phyloP scores from a whole-genome alignment of 2,888 invertebrate genomes.

The Aphodius granarius region DNA sequence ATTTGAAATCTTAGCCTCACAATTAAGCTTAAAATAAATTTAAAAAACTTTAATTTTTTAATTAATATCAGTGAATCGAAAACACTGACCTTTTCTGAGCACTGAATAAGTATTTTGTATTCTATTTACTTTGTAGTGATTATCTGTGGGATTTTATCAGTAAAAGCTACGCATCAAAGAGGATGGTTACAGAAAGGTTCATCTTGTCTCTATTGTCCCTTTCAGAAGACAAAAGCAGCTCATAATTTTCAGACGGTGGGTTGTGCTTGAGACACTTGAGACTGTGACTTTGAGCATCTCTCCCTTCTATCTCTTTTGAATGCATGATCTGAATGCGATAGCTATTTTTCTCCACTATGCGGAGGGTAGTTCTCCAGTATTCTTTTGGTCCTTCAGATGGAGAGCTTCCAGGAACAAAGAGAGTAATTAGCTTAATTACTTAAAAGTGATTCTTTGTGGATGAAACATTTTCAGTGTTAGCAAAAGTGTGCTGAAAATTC shows the following conservation, averaged over 20 bases:
- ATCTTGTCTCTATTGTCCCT: neutral
- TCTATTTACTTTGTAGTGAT: too few species aligned
- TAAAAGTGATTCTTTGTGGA: neutral
- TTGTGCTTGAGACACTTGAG: neutral
- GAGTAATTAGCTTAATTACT: neutral
- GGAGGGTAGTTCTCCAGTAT: neutral
- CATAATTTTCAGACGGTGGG: neutral
- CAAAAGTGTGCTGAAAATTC: neutral
- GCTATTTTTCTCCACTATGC: neutral
- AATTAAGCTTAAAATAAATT: too few species aligned
- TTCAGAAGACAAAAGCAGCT: neutral
- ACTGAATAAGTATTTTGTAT: too few species aligned
- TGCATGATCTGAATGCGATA: neutral
- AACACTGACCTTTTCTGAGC: too few species aligned
- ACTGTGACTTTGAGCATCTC: neutral
- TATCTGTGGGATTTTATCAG: too few species aligned
- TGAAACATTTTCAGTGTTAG: neutral
- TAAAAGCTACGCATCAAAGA: neutral
- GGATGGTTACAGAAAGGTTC: neutral
- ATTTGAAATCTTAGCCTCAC: too few species aligned
- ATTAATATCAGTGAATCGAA: too few species aligned
- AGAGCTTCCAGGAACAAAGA: neutral
- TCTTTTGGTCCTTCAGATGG: neutral
- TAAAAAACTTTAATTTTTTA: too few species aligned
- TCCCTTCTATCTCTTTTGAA: neutral